Percentiles rank a stretch among this genome's conserved stretches.
These are phyloP conservation scores for Polypterus bichir DNA, from an alignment of 2,113 vertebrate species.

Conservation along the genomic window DNA sequence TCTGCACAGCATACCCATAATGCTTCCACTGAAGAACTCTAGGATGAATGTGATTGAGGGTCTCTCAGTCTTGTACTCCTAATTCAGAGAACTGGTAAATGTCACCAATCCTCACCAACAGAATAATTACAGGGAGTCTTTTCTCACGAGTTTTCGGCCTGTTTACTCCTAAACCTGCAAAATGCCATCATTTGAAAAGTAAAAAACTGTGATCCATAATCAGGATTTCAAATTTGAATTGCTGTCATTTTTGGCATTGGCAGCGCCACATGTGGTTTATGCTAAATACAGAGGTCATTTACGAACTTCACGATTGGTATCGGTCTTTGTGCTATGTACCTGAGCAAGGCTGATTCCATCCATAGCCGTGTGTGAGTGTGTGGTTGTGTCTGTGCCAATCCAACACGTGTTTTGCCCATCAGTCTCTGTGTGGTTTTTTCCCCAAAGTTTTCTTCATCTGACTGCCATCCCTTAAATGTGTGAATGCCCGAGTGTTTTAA, in stretches of 20 bases:
- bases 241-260: not conserved
- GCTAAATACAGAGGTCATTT: not conserved
- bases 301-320: not conserved
- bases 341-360: slow-evolving; percentile 30
- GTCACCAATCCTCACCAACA: too few relatives aligned
- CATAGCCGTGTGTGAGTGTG: slow-evolving; percentile 29
- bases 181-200: not conserved
- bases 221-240: not conserved
- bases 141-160: too few relatives aligned
- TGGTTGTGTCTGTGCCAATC: slow-evolving; percentile 37
- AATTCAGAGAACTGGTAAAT: too few relatives aligned
- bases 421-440: slow-evolving; percentile 21
- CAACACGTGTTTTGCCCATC: slow-evolving; percentile 18
- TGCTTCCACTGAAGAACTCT: too few relatives aligned
- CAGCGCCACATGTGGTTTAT: not conserved
- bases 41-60: too few relatives aligned
- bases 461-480: slow-evolving; percentile 8
- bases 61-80: too few relatives aligned
- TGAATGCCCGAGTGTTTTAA: not conserved
- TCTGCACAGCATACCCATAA: too few relatives aligned
- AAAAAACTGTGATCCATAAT: not conserved
- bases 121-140: too few relatives aligned
- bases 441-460: slow-evolving; percentile 11
- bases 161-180: too few relatives aligned
- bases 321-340: not conserved